Percentiles rank a stretch among this genome's conserved stretches.
Evolutionary conservation across 2,888 invertebrate species (phyloP).

Genomic region (Eudasyphora cyanicolor): DNA sequence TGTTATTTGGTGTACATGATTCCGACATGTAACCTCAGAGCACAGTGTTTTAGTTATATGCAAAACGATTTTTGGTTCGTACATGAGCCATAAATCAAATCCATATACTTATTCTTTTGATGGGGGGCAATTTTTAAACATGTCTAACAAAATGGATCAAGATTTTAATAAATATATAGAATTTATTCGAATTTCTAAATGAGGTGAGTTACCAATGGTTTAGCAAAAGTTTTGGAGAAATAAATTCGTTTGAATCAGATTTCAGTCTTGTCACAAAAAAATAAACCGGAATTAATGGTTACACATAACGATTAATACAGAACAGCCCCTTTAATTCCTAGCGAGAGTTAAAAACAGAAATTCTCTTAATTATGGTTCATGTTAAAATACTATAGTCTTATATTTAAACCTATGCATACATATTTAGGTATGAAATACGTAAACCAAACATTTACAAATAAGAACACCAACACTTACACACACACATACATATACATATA

Average conservation of each 20-base stretch:
- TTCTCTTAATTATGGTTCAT: conserved; percentile 55
- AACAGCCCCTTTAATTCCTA: neutral
- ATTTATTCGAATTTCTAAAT: too few relatives aligned
- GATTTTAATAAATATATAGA: too few relatives aligned
- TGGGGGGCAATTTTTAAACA: too few relatives aligned
- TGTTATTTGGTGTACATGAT: neutral
- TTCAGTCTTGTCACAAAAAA: too few relatives aligned
- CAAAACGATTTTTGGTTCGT: too few relatives aligned
- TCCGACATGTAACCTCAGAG: neutral
- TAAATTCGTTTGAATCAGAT: neutral
- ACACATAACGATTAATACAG: neutral
- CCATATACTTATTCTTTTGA: too few relatives aligned
- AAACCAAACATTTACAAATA: too few relatives aligned
- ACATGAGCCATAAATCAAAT: too few relatives aligned
- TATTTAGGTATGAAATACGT: neutral
- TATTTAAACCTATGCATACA: conserved; percentile 20
- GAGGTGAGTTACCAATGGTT: too few relatives aligned
- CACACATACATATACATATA: neutral
- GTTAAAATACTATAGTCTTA: conserved; percentile 45
- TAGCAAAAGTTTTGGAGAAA: too few relatives aligned
- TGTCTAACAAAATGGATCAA: too few relatives aligned
- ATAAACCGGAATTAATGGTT: conserved; percentile 1
- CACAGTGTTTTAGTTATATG: conserved; percentile 6
- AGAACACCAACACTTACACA: neutral
- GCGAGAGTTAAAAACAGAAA: neutral